Base-by-base conservation (phyloP, 2,888 invertebrate species). In the Geophilus truncorum region DNA sequence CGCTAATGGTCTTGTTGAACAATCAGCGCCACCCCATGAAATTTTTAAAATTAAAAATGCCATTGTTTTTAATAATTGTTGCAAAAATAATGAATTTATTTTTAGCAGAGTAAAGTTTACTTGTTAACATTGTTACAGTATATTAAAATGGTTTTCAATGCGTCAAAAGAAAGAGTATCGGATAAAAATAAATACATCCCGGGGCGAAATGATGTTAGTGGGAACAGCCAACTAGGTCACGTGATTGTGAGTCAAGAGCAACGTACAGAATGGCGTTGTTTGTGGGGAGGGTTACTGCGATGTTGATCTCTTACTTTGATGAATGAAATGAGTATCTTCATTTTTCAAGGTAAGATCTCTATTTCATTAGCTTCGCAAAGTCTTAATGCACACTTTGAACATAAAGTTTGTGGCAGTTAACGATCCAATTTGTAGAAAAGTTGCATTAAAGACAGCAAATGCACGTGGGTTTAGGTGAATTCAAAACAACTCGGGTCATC, bases 261-360 rank as follows among this genome's bases (percentile, higher is more conserved):
- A 28, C 70, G 25, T 28, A 25, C 70, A 70, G 70, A 70, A 70
- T 70, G 70, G 70, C 70, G 70, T 70, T 70, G 70, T 70, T 70
- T 70, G 25, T 28, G 28, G 70, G 70, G 70, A 70, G 70, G 70
- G 70, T 70, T 28, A 70, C 70, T 70, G 28, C 28, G 70, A 0
- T 28, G 70, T 25, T 70, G 70, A 70, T 70, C 70, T 70, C 70
- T 70, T 70, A 70, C 70, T 70, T 70, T 70, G 70, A 70, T 70
- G 70, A 70, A 70, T 70, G 70, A 70, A 70, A 70, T 70, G 28
- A 6, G 28, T 70, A 9, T 28, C 70, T 70, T 70, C 70, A 70
- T 70, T 70, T 70, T 70, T 70, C 70, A 70, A 70, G 70, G 70
- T 70, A 70, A 70, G 70, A 70, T 28, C 28, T 25, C 70, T 23